Base-by-base conservation (phyloP, 2,113 vertebrate species). In the Hippotragus niger region DNA sequence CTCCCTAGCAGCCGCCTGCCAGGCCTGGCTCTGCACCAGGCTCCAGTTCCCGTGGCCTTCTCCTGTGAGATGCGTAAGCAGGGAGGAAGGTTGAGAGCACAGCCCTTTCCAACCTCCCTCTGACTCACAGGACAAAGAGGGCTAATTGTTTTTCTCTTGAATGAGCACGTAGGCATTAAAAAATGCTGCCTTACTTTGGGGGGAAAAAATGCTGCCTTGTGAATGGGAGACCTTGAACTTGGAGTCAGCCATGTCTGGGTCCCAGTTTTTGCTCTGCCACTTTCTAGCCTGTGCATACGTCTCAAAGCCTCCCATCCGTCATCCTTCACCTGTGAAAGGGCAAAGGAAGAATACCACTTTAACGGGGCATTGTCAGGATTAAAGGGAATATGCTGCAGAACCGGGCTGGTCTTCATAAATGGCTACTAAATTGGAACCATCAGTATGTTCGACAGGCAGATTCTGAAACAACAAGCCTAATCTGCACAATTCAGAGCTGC, bases 51-150 rank as follows among this genome's bases (percentile, higher is more conserved):
- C 3, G 0, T 2, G 58, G 52, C 52, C 3, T 67, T 80, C 88
- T 86, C 97, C 74, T n/a, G 67, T 10, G 15, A 31, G 40, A 43
- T 23, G 14, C 15, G 60, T 90, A 57, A 52, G 67, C 89, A 47
- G 21, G 36, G 19, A 33, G 83, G 84, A 91, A 88, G 67, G 81
- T 17, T 47, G 52, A 82, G 88, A 21, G 67, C 67, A 94, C 64
- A 64, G 83, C n/a, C 36, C 90, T 94, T 76, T 62, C 95, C 88
- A 84, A 12, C 40, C 53, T 82, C 76, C 67, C 45, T 88, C 96
- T 96, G 97, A 95, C 96, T 98, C 97, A 97, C 94, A 94, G 82
- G 31, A 96, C 87, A 95, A 80, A 60, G 88, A 92, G 16, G 6
- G 10, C 45, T 85, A 19, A 45, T 85, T 74, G 90, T 80, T 97